Evolutionary conservation across 2,888 invertebrate species (phyloP), one percentile per base, ranked within the genome.

Genomic region (Acrobasis consociella): DNA sequence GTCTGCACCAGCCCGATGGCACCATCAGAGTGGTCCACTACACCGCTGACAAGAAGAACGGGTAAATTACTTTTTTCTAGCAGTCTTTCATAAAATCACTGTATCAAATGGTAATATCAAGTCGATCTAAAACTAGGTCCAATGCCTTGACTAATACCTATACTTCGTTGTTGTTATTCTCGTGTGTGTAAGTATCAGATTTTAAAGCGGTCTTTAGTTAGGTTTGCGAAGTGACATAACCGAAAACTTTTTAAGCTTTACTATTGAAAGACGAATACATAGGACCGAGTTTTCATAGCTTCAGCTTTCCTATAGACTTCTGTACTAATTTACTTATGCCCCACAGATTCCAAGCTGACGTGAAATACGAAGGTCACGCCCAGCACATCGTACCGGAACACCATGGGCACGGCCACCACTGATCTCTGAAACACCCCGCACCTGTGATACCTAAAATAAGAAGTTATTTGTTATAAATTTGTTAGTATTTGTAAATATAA

Each of bases 301-400:
- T 31, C 7, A 31, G 31, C 7, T 31, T 31, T 31, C 7, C 2
- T 42, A 11, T 5, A 13, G 11, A 13, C n/a, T 11, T 46, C n/a
- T 2, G n/a, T 5, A n/a, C 10, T 31, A 9, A 7, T 38, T 67
- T 63, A 13, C 5, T 46, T 46, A 46, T 46, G n/a, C 46, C 7
- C 46, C 46, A 42, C 63, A 89, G 89, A 37, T 90, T 91, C 67
- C 85, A 87, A 62, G 89, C 89, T 1, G 77, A 86, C 3, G 87
- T 89, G 10, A 87, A 83, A 66, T 84, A 83, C 64, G 66, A 67
- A 46, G 69, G 69, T 10, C 68, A 70, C 31, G 66, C 67, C 42
- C 58, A 67, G 16, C 70, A 70, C 58, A 51, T 65, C 38, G 49
- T 66, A 2, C 68, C 70, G 11, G 62, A 67, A 39, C 64, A 68